Evolutionary conservation across 2,888 invertebrate species (phyloP), one percentile per base, ranked within the genome.

Genomic region (Yponomeuta malinellus): DNA sequence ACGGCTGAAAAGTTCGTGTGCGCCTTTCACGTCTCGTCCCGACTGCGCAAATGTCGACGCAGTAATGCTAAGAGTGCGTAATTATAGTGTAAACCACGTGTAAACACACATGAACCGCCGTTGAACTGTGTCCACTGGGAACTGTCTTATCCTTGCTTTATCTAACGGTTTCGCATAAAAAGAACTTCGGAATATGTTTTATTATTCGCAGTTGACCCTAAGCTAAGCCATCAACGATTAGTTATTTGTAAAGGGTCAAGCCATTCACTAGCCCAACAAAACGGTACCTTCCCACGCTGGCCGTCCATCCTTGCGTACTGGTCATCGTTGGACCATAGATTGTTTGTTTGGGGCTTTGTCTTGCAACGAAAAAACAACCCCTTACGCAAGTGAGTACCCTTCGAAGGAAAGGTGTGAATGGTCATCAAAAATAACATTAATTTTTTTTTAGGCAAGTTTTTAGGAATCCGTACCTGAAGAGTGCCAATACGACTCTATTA

Each of bases 281-380:
- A 59, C 78, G 77, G 80, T 78, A 78, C 79, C 89, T 90, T 90
- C 90, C 88, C 90, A 90, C 90, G 89, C 88, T 86, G 91, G 90
- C 87, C 91, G 90, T 78, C 81, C 85, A 79, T 79, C 80, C 65
- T 43, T 10, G 63, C 80, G 83, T 83, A 87, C 88, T 85, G 90
- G 90, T 87, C 90, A 91, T 90, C 88, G 89, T 86, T 80, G 88
- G 84, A 59, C 86, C 87, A 90, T 89, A 88, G 85, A 83, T 83
- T 79, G 78, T 81, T 90, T 87, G 87, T 87, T 83, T 83, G 78
- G 76, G 52, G 78, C 78, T 83, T 84, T 84, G 84, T 86, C 84
- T 85, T 76, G 79, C 74, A 75, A 74, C 78, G 76, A 84, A 87
- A 86, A 82, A 84, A 81, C 80, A 82, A 83, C 87, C 90, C 89